phyloP scores from a whole-genome alignment of 1,140 invertebrate genomes.

The Ylistrum balloti region DNA sequence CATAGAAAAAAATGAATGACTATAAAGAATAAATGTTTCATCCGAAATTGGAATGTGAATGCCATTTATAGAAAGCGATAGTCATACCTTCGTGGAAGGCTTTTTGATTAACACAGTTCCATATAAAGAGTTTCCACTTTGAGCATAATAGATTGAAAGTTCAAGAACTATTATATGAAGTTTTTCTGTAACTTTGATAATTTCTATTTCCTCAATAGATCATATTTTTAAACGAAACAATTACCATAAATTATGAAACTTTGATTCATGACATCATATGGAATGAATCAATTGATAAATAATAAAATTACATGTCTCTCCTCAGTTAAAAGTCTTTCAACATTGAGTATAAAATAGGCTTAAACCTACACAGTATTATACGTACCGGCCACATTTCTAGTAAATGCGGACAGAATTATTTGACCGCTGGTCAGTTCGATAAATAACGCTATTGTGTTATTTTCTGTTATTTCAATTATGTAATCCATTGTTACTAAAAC shows the following conservation, averaged over 20 bases:
- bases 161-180: not conserved
- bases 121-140: not conserved
- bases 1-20: too few species aligned
- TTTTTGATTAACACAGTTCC: too few species aligned
- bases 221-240: not conserved
- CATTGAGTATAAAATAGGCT: not conserved
- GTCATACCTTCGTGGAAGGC: too few species aligned
- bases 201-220: not conserved
- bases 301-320: not conserved
- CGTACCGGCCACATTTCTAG: not conserved
- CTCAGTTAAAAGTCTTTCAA: conserved; percentile 23
- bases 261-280: not conserved
- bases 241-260: not conserved
- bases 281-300: not conserved
- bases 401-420: conserved; percentile 13
- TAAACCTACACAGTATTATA: not conserved
- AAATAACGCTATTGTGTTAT: not conserved
- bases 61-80: too few species aligned
- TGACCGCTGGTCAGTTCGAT: not conserved
- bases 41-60: too few species aligned
- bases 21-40: too few species aligned
- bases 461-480: not conserved
- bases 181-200: not conserved
- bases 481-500: not conserved
- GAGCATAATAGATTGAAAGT: not conserved